Conservation (phyloP, 2,888 invertebrate genomes). For the Orchestes rusci region DNA sequence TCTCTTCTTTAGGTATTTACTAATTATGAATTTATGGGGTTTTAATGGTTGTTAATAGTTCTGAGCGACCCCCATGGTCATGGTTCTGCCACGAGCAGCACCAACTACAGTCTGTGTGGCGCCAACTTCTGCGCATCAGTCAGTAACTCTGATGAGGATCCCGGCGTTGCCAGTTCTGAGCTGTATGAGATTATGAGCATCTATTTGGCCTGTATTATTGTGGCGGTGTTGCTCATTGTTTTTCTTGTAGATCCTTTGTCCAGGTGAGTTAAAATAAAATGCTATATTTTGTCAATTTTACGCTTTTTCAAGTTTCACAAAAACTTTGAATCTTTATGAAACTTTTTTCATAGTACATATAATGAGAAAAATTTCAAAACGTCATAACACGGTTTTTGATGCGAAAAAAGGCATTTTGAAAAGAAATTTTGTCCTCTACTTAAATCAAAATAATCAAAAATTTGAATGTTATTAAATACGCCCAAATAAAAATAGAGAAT, state of each 20-base stretch:
- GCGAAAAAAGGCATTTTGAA: too few relatives aligned
- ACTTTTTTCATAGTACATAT: too few relatives aligned
- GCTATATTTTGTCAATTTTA: too few relatives aligned
- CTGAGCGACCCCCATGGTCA: constrained; percentile 66
- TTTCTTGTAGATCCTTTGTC: constrained; percentile 85
- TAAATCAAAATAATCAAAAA: too few relatives aligned
- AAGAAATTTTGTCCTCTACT: too few relatives aligned
- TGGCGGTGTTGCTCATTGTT: constrained; percentile 80
- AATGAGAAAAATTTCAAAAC: too few relatives aligned
- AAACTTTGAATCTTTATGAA: too few relatives aligned
- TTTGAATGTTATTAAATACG: too few relatives aligned
- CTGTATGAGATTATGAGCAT: constrained; percentile 85
- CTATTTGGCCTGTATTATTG: constrained; percentile 78
- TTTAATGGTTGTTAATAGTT: constrained; percentile 46
- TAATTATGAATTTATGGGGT: background rate
- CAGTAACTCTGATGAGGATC: constrained; percentile 66
- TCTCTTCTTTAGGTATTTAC: constrained; percentile 79
- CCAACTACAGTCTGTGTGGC: constrained; percentile 58
- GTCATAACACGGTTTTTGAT: too few relatives aligned
- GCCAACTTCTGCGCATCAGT: constrained; percentile 76
- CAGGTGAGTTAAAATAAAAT: constrained; percentile 61
- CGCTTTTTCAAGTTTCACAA: too few relatives aligned
- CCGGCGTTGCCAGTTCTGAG: constrained; percentile 75
- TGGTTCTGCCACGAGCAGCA: constrained; percentile 43
- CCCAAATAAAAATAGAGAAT: too few relatives aligned